These are phyloP conservation scores for Ateles fusciceps DNA, from an alignment of 2,797 vertebrate genomes.

Conservation along the genomic window DNA sequence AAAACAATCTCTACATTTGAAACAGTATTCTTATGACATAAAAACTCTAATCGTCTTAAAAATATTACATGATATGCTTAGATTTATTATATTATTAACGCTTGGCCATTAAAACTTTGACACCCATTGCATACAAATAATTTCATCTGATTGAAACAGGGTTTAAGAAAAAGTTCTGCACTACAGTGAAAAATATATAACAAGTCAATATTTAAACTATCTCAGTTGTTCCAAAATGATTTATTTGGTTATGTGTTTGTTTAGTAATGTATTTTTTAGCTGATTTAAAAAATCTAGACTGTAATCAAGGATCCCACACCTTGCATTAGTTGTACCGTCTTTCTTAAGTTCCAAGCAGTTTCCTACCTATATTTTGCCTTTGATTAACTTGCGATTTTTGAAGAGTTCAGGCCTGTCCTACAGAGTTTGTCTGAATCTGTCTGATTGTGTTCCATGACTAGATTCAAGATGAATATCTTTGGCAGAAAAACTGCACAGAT, in stretches of 20 bases:
- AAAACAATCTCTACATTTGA: conserved; percentile 4
- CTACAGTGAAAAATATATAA: neutral
- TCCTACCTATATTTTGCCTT: neutral
- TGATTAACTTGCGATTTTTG: neutral
- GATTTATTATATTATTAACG: neutral
- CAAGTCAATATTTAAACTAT: neutral
- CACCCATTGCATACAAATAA: neutral
- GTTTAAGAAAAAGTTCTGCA: neutral
- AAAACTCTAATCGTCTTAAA: neutral
- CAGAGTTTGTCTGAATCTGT: neutral
- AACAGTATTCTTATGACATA: neutral
- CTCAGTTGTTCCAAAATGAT: neutral
- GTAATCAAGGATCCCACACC: neutral
- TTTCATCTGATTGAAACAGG: neutral
- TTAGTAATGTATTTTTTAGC: neutral
- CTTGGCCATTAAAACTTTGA: neutral
- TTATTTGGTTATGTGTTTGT: neutral
- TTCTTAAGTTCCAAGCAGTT: neutral
- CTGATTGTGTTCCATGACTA: neutral
- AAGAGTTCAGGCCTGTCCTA: neutral
- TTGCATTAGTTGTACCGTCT: neutral
- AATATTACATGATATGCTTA: neutral
- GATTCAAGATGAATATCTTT: neutral
- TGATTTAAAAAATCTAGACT: neutral
- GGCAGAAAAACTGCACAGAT: neutral